Evolutionary conservation across 1,140 invertebrate genomes (phyloP).

Genomic region (Bemisia tabaci): DNA sequence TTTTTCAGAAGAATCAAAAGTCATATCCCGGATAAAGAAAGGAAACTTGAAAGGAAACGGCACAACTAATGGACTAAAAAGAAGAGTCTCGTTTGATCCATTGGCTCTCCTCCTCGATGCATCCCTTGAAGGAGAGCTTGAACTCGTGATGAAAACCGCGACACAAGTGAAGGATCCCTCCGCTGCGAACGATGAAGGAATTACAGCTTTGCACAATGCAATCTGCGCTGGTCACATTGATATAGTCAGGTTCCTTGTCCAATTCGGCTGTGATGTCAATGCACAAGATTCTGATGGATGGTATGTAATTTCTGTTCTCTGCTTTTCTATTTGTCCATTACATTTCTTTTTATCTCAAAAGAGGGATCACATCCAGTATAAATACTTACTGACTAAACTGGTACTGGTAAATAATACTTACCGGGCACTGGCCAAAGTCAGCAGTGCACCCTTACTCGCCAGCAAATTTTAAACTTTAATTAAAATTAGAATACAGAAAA

Average conservation of each 20-base stretch:
- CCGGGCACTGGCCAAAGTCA: too few relatives aligned
- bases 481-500: too few relatives aligned
- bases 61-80: conserved; percentile 47
- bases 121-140: conserved; percentile 93
- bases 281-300: conserved; percentile 96
- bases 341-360: too few relatives aligned
- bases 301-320: conserved; percentile 34
- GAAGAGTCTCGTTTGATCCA: conserved; percentile 93
- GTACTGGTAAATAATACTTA: too few relatives aligned
- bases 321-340: neutral
- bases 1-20: conserved; percentile 1
- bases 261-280: conserved; percentile 97
- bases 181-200: conserved; percentile 58
- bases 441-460: too few relatives aligned
- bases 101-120: conserved; percentile 90
- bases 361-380: too few relatives aligned
- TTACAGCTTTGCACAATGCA: conserved; percentile 97
- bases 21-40: conserved; percentile 16
- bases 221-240: conserved; percentile 98
- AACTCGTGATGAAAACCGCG: conserved; percentile 89
- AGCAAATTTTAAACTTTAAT: too few relatives aligned
- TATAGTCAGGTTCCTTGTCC: conserved; percentile 95
- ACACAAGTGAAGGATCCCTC: conserved; percentile 52
- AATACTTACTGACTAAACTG: too few relatives aligned
- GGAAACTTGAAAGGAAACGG: conserved; percentile 28